phyloP scores from a whole-genome alignment of 2,797 vertebrate species.

The Tympanoctomys barrerae region DNA sequence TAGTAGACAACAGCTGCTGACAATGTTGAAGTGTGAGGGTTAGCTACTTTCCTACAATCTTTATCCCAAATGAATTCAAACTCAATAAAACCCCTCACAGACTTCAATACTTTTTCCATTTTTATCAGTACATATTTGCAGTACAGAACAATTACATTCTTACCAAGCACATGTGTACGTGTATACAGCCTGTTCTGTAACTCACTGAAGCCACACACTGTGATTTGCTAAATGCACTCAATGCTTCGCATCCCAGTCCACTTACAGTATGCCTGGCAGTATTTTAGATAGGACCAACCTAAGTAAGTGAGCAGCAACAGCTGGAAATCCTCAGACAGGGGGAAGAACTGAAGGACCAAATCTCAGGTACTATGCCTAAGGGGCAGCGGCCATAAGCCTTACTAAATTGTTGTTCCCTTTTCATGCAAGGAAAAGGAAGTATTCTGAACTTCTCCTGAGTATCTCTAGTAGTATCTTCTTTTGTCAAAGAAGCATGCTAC shows the following conservation, averaged over 20 bases:
- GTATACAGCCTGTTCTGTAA: not conserved
- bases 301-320: not conserved
- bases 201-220: not conserved
- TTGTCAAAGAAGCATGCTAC: not conserved
- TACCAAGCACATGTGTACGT: not conserved
- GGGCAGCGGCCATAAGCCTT: not conserved
- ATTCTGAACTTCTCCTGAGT: not conserved
- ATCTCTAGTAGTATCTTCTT: not conserved
- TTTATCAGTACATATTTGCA: not conserved
- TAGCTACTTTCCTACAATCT: slow-evolving; percentile 26
- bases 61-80: not conserved
- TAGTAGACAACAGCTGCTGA: not conserved
- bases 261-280: not conserved
- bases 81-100: not conserved
- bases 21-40: not conserved
- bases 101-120: not conserved
- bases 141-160: not conserved
- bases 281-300: not conserved
- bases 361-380: not conserved
- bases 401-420: not conserved
- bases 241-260: not conserved
- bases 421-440: not conserved
- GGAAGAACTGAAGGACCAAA: not conserved
- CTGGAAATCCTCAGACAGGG: not conserved
- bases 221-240: not conserved